Base-by-base conservation (phyloP, 2,797 vertebrate genomes). In the Oryzias sinensis region DNA sequence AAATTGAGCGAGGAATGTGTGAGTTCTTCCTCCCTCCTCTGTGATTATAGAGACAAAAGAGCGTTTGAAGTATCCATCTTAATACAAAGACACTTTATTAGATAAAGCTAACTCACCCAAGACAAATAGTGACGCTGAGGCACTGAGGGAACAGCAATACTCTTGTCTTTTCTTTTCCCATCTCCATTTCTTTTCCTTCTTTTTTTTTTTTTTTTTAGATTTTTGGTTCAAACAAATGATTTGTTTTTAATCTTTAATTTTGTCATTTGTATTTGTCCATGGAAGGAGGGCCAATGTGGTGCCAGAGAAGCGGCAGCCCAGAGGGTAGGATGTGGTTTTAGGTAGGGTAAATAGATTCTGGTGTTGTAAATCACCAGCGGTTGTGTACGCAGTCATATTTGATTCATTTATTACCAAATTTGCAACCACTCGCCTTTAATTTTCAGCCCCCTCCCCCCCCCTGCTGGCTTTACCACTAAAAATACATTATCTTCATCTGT, bases 41-140 rank as follows among this genome's bases (percentile, higher is more conserved):
- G 88, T 91, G 91, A 92, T 91, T 91, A 91, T 91, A 86, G 88
- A 90, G 90, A 92, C 89, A 90, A 91, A 90, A 88, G 89, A 85
- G 85, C 81, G 85, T 90, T 91, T 89, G 88, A 85, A 87, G 87
- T 88, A 93, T 93, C 92, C 87, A 91, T 93, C 92, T 92, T 93
- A 90, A 93, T 92, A 89, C 89, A 85, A 88, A 89, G 90, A 90
- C 91, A 90, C 88, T 90, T 92, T 92, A 93, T 91, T 92, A 91
- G 89, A 93, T 93, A 90, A 91, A 91, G 87, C 90, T 90, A 91
- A 92, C 89, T 90, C 83, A 88, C 79, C 80, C 76, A 85, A 93
- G 91, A 93, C 91, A 93, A 92, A 93, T 91, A 83, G 84, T 76
- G 83, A 85, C 24, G 73, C 70, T 29, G 50, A 47, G 68, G 58